A percentile compares a stretch with the other conserved stretches of the same genome.
Evolutionary conservation across 2,113 vertebrate genomes (phyloP).

Genomic region (Spizaetus ornatus): DNA sequence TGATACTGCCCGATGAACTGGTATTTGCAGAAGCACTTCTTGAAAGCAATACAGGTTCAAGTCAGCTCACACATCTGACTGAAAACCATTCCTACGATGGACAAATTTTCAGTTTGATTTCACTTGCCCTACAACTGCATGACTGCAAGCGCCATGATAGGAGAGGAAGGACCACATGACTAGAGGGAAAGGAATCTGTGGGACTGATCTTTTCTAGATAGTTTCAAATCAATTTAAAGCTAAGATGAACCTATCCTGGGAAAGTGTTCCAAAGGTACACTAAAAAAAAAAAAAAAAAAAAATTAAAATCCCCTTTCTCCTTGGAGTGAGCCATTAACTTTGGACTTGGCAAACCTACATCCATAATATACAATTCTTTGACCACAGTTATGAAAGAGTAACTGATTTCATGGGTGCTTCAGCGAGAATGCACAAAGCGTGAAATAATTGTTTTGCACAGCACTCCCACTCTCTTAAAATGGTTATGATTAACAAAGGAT

Average conservation of each 20-base stretch:
- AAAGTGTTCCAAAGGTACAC: not conserved
- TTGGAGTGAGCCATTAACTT: not conserved
- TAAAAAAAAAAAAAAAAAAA: not conserved
- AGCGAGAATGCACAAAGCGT: not conserved
- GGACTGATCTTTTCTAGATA: not conserved
- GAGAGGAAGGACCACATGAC: not conserved
- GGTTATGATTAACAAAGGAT: not conserved
- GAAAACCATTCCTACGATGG: not conserved
- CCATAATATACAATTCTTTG: not conserved
- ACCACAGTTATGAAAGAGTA: not conserved
- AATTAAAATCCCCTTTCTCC: not conserved
- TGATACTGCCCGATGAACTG: not conserved
- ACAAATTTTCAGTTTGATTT: not conserved
- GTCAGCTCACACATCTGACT: not conserved
- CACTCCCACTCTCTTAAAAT: not conserved
- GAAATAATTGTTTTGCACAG: not conserved
- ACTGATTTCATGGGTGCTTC: not conserved
- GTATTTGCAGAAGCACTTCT: not conserved
- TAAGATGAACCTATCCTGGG: not conserved
- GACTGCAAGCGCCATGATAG: accelerated
- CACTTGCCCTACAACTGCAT: not conserved
- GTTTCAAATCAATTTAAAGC: not conserved
- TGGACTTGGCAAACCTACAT: not conserved
- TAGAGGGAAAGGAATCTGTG: not conserved
- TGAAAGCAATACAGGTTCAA: not conserved